A percentile compares a stretch with the other conserved stretches of the same genome.
Conservation (phyloP, 2,888 invertebrate genomes). For the Tubulanus polymorphus region DNA sequence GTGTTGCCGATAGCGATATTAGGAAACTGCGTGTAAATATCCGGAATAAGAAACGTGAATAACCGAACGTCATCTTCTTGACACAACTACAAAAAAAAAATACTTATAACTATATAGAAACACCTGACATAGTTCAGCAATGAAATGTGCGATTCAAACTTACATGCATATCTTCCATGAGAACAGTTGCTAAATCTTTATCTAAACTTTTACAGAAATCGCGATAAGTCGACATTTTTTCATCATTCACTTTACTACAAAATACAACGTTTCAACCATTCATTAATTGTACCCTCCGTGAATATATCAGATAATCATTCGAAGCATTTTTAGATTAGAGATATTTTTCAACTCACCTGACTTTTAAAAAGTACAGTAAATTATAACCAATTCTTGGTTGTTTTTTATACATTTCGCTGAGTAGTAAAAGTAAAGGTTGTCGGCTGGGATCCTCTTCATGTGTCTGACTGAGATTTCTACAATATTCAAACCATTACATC, state of each 20-base stretch:
- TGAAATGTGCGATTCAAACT: conserved; percentile 10
- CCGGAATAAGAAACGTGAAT: conserved; percentile 88
- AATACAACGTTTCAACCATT: conserved; percentile 11
- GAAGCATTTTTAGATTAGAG: background rate
- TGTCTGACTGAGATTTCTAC: conserved; percentile 70
- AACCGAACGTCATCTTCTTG: conserved; percentile 84
- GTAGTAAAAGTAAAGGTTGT: conserved; percentile 72
- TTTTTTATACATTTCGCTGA: conserved; percentile 71
- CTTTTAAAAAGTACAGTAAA: conserved; percentile 84
- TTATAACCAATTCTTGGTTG: conserved; percentile 78
- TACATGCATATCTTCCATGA: conserved; percentile 77
- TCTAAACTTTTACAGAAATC: conserved; percentile 80
- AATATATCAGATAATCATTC: background rate
- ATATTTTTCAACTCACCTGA: conserved; percentile 43
- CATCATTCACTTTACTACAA: conserved; percentile 60
- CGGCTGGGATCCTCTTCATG: conserved; percentile 71
- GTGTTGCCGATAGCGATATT: conserved; percentile 82
- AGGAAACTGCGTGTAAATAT: conserved; percentile 83
- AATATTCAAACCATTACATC: conserved; percentile 3
- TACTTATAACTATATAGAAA: background rate
- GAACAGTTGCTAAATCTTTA: conserved; percentile 52
- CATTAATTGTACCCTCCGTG: background rate
- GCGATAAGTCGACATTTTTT: conserved; percentile 81
- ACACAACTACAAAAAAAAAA: conserved; percentile 61
- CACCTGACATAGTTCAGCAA: background rate